Evolutionary conservation across 2,888 invertebrate species (phyloP).

Genomic region (Hesperia comma): DNA sequence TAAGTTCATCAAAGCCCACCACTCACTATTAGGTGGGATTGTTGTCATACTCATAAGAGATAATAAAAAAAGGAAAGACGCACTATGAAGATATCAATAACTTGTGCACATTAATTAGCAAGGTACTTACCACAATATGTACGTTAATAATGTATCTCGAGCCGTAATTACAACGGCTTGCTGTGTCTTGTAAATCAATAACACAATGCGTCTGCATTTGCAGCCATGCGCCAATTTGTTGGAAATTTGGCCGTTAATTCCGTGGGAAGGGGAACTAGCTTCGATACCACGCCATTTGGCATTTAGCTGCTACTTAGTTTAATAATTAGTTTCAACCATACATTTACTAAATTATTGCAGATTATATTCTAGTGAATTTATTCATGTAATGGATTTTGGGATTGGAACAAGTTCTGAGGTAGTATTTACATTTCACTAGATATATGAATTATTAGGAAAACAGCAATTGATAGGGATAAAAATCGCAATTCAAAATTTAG

Average conservation of each 20-base stretch:
- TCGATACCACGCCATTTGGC: background rate
- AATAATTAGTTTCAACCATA: background rate
- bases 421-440: no score
- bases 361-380: background rate
- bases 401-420: no score
- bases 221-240: background rate
- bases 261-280: background rate
- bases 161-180: background rate
- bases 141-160: background rate
- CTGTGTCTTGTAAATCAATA: slow-evolving; percentile 13
- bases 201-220: background rate
- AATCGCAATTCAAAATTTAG: no score
- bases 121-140: background rate
- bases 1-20: no score
- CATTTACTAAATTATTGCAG: background rate
- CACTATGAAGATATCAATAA: no score
- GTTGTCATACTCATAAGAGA: no score
- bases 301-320: background rate
- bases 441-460: no score
- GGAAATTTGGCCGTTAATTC: slow-evolving; percentile 6
- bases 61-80: no score
- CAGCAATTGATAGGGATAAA: no score
- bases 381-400: no score
- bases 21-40: no score
- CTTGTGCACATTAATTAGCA: no score